Base-by-base conservation (phyloP, 2,113 vertebrate species). In the Oryzias celebensis region DNA sequence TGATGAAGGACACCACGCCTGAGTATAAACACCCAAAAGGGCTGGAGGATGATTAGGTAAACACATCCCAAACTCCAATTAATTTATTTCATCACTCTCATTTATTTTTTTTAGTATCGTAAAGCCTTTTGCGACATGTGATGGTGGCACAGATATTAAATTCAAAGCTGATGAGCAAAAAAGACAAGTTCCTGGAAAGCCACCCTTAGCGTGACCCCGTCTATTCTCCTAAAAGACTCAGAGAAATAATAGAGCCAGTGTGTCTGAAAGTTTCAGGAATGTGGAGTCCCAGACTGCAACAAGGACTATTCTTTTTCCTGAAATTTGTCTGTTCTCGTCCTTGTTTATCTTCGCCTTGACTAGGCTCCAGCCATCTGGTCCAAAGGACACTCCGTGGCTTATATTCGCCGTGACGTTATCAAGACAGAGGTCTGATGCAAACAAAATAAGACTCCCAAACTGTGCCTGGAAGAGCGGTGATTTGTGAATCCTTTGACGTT, bases 281-380 rank as follows among this genome's bases (percentile, higher is more conserved):
- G 5, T 67, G 58, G 62, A 79, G 75, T 64, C 53, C 68, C 67
- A 70, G 71, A 84, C 62, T 71, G 31, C 51, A 68, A 67, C 42
- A 41, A 68, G 51, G 3, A 71, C 50, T 36, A 23, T 53, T 53
- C 31, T 24, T 51, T 62, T 24, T 44, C 57, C 73, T 22, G 18
- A 73, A 73, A 71, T 52, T 72, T 23, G 22, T 60, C 42, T 1
- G n/a, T 61, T 74, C 72, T 47, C 72, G 41, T 68, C 47, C n/a
- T 52, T 86, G 84, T 88, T 89, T 87, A 81, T 80, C 51, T 78
- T 78, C 47, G 44, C 71, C 58, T 16, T 6, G 28, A 72, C 64
- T 84, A 85, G 80, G 82, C 84, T 5, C 23, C 54, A 44, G 65
- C 43, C 47, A 15, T 66, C 7, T 26, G 5, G 14, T 75, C 77